Base-by-base conservation (phyloP, 2,797 vertebrate genomes). In the Urophycis tenuis region DNA sequence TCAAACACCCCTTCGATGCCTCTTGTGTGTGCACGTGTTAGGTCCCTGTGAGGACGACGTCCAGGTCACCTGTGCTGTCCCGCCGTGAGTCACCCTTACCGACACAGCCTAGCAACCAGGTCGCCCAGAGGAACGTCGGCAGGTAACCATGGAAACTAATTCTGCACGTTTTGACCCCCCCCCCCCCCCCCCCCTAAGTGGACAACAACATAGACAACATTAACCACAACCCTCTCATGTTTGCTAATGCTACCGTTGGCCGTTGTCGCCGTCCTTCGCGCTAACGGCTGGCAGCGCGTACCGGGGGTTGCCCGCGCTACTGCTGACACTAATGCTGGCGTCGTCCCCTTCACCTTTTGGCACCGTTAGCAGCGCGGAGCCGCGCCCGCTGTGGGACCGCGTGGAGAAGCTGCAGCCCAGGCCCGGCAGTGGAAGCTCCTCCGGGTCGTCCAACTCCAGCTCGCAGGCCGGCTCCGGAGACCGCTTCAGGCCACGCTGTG, bases 401-500 rank as follows among this genome's bases (percentile, higher is more conserved):
- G 93, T 94, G 0, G 95, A 96, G 85, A 95, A 95, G 92, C 88
- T 95, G 88, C 41, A 91, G 89, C 78, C 93, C 53, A 76, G 93
- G 76, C 92, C 92, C 19, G 82, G 95, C 88, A 98, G 97, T 75
- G 97, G 97, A 84, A 97, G 96, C 89, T 99, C 97, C 72, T 98
- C 97, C 0, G 96, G 96, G 49, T 98, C 96, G 79, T 96, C 96
- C 82, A 98, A 97, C 89, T 96, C 96, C 9, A 94, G 96, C 85
- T 95, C 96, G 39, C 97, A 97, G 87, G 95, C 97, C 19, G 93
- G 94, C 80, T 92, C 95, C 0, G 93, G 94, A 30, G 96, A 97
- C 83, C 93, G 95, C 83, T 96, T 96, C 91, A 92, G 95, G 73
- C 92, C 94, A 71, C 94, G 93, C 90, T 94, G 95, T 95, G 87